These are phyloP conservation scores for Actinia equina DNA, from an alignment of 64 coral and sea anemone genomes.

Conservation along the genomic window DNA sequence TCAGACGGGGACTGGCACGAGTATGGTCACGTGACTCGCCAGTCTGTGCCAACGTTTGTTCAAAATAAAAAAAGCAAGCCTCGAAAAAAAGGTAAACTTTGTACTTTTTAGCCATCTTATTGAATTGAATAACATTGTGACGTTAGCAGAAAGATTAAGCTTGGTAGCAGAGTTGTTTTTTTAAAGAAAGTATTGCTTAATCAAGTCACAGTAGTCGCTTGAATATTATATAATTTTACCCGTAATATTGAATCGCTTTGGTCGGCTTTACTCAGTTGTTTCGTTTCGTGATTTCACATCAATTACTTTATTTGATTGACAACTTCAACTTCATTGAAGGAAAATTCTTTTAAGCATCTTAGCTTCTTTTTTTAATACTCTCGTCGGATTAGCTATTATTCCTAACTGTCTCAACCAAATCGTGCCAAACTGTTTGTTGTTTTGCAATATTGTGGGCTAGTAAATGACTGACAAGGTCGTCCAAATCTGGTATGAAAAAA, in stretches of 20 bases:
- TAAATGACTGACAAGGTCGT: too few species aligned
- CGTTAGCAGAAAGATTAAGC: neutral
- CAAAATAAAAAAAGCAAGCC: neutral
- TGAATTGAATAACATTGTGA: neutral
- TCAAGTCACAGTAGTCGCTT: neutral
- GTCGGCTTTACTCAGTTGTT: neutral
- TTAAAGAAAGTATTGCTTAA: neutral
- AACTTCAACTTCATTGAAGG: too few species aligned
- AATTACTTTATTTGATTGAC: too few species aligned
- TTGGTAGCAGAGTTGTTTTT: neutral
- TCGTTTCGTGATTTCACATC: neutral
- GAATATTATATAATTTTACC: neutral
- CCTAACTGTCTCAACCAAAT: too few species aligned
- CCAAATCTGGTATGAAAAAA: too few species aligned
- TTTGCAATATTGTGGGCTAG: too few species aligned
- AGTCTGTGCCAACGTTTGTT: slow-evolving; percentile 3
- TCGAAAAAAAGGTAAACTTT: neutral
- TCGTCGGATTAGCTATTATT: too few species aligned
- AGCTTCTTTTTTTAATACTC: neutral
- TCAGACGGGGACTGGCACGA: neutral
- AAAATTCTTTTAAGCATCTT: too few species aligned
- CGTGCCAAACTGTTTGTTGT: too few species aligned
- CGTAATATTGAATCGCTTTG: too few species aligned
- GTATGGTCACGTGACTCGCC: slow-evolving; percentile 3
- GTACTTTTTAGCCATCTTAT: too few species aligned